Evolutionary conservation across 2,888 invertebrate genomes (phyloP).

Genomic region (Leptura quadrifasciata): DNA sequence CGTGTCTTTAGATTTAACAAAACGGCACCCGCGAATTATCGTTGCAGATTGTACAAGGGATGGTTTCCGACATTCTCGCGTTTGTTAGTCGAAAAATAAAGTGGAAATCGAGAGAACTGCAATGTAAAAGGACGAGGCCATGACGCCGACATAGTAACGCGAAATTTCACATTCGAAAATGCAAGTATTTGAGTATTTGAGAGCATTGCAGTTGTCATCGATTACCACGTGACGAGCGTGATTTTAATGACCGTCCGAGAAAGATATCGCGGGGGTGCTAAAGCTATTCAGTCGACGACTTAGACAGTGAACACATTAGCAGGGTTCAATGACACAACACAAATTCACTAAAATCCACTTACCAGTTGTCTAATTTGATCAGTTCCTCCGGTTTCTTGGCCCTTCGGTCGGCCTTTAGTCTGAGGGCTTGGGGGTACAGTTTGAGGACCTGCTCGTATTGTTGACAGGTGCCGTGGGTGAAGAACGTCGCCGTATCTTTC

Average conservation of each 20-base stretch:
- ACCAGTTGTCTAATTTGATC: slow-evolving; percentile 96
- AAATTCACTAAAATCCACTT: slow-evolving; percentile 75
- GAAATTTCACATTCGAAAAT: slow-evolving; percentile 76
- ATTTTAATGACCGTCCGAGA: slow-evolving; percentile 80
- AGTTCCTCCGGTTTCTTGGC: slow-evolving; percentile 95
- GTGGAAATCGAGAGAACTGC: slow-evolving; percentile 45
- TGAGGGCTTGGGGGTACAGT: slow-evolving; percentile 93
- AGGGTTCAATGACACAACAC: slow-evolving; percentile 70
- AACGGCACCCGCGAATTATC: slow-evolving; percentile 39
- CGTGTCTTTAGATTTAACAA: slow-evolving; percentile 32
- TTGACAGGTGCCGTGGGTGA: slow-evolving; percentile 90
- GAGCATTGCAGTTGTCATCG: slow-evolving; percentile 77
- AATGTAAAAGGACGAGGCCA: slow-evolving; percentile 62
- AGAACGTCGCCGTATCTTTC: slow-evolving; percentile 92
- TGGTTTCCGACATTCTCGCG: slow-evolving; percentile 13
- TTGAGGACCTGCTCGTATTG: slow-evolving; percentile 92
- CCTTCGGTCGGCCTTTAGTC: slow-evolving; percentile 92
- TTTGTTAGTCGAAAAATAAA: slow-evolving; percentile 27
- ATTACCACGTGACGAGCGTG: slow-evolving; percentile 83
- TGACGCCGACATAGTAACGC: slow-evolving; percentile 65
- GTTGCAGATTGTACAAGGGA: slow-evolving; percentile 21
- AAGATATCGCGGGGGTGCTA: slow-evolving; percentile 77
- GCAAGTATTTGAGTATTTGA: slow-evolving; percentile 60
- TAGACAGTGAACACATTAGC: slow-evolving; percentile 62
- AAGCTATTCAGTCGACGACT: slow-evolving; percentile 64